Percentiles rank a stretch among this genome's conserved stretches.
These are phyloP conservation scores for Coluber constrictor DNA, from an alignment of 2,797 vertebrate genomes.

Conservation along the genomic window DNA sequence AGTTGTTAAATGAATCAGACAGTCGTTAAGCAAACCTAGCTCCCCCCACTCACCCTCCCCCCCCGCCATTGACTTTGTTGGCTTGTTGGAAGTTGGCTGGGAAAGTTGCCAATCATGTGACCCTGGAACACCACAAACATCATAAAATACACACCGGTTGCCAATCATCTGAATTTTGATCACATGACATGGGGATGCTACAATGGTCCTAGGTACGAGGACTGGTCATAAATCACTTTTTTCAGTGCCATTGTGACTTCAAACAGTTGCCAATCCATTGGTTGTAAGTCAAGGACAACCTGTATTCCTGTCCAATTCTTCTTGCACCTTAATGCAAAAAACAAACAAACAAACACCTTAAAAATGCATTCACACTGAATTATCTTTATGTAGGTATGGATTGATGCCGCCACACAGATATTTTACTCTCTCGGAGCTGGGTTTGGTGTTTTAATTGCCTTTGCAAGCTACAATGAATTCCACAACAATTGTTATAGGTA, in stretches of 20 bases:
- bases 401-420: constrained; percentile 97
- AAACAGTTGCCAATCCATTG: background rate
- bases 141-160: too few relatives aligned
- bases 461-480: constrained; percentile 98
- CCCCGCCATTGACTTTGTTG: too few relatives aligned
- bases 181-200: background rate
- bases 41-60: too few relatives aligned
- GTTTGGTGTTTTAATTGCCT: constrained; percentile 96
- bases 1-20: too few relatives aligned
- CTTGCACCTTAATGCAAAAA: background rate
- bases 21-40: too few relatives aligned
- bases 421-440: constrained; percentile 97
- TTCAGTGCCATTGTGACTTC: background rate
- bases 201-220: background rate
- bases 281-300: background rate
- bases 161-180: too few relatives aligned
- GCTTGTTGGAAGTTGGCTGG: too few relatives aligned
- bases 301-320: too few relatives aligned
- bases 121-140: too few relatives aligned
- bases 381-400: constrained; percentile 87
- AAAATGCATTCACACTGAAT: background rate
- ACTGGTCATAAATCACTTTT: background rate
- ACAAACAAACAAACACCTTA: background rate
- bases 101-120: too few relatives aligned
- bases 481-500: constrained; percentile 99